Evolutionary conservation across 1,140 invertebrate species (phyloP).

Genomic region (Manduca sexta): DNA sequence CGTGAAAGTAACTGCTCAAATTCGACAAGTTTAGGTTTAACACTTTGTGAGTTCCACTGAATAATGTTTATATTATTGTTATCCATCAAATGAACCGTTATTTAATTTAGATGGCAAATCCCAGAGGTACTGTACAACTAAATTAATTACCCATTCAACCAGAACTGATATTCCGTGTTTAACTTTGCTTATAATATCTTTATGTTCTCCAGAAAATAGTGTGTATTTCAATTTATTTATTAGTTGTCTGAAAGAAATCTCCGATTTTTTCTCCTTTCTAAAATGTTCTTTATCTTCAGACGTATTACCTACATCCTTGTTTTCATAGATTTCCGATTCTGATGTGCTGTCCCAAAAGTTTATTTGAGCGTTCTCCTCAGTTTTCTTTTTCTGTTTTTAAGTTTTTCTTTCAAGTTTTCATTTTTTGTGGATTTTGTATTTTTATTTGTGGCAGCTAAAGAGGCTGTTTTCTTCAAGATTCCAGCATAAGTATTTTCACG

Average conservation of each 20-base stretch:
- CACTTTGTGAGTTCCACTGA: constrained; percentile 23
- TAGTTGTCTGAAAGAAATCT: neutral
- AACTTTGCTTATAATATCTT: constrained; percentile 6
- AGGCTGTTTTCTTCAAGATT: neutral
- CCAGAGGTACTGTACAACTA: constrained; percentile 13
- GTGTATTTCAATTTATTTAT: neutral
- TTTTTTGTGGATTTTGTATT: too few relatives aligned
- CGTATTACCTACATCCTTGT: too few relatives aligned
- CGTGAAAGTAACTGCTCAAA: constrained; percentile 15
- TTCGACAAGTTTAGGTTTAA: constrained; percentile 13
- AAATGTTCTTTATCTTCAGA: too few relatives aligned
- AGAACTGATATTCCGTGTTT: constrained; percentile 6
- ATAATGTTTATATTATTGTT: constrained; percentile 12
- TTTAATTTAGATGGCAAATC: constrained; percentile 16
- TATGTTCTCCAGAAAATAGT: constrained; percentile 2
- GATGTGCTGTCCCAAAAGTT: too few relatives aligned
- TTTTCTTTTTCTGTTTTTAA: neutral
- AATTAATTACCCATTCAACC: constrained; percentile 13
- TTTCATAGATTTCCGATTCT: too few relatives aligned
- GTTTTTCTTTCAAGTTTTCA: too few relatives aligned
- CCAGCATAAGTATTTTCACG: too few relatives aligned
- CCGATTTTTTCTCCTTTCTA: too few relatives aligned
- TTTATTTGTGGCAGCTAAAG: too few relatives aligned
- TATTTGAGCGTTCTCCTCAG: too few relatives aligned
- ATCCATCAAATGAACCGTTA: too few relatives aligned